These are phyloP conservation scores for Eledona agricola DNA, from an alignment of 2,888 invertebrate genomes.

Conservation along the genomic window DNA sequence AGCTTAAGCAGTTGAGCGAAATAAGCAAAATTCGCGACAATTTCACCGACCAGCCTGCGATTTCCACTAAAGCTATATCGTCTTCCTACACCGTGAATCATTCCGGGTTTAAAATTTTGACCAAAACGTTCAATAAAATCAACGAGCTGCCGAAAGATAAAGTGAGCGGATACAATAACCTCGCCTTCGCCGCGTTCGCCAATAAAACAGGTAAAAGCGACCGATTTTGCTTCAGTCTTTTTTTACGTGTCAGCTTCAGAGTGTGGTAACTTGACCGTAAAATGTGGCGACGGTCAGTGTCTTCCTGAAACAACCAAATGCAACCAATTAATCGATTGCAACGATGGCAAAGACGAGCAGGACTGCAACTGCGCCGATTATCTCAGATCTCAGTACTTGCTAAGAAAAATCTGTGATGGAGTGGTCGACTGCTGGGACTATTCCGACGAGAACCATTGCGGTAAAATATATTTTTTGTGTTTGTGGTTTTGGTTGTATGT, in stretches of 20 bases:
- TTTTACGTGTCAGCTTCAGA: slow-evolving; percentile 35
- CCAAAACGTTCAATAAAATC: slow-evolving; percentile 71
- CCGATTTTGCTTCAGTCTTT: slow-evolving; percentile 6
- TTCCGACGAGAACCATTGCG: slow-evolving; percentile 79
- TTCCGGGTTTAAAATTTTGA: slow-evolving; percentile 72
- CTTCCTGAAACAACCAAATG: slow-evolving; percentile 73
- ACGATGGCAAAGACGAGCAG: slow-evolving; percentile 75
- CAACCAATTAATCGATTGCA: slow-evolving; percentile 76
- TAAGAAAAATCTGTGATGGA: slow-evolving; percentile 81
- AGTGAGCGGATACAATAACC: slow-evolving; percentile 29
- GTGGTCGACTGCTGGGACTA: slow-evolving; percentile 83
- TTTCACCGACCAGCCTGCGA: slow-evolving; percentile 65
- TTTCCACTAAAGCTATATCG: slow-evolving; percentile 70
- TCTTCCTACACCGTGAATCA: slow-evolving; percentile 70
- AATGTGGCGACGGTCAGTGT: slow-evolving; percentile 72
- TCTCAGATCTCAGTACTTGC: slow-evolving; percentile 72
- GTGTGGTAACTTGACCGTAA: slow-evolving; percentile 58
- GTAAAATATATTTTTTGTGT: too few species aligned
- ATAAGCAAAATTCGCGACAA: slow-evolving; percentile 68
- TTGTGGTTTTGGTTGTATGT: too few species aligned
- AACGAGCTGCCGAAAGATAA: slow-evolving; percentile 62
- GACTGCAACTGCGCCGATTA: slow-evolving; percentile 81
- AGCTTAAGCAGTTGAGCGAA: slow-evolving; percentile 66
- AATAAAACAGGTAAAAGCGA: slow-evolving; percentile 35
- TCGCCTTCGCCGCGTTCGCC: slow-evolving; percentile 24